These are phyloP conservation scores for Pelmatolapia mariae DNA, from an alignment of 2,113 vertebrate species.

Conservation along the genomic window DNA sequence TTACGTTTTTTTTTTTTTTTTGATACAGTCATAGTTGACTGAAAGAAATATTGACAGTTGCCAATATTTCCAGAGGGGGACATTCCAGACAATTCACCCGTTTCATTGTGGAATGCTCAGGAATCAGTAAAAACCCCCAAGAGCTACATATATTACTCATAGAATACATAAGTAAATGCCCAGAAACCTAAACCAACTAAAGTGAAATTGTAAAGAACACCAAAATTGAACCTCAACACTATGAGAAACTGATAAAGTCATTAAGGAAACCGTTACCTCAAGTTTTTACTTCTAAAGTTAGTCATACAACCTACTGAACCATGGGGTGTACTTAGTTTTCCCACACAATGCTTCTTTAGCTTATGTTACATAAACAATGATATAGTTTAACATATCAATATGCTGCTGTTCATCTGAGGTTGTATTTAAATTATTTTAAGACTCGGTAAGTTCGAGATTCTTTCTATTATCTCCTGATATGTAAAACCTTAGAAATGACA, in stretches of 20 bases:
- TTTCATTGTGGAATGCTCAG: background rate
- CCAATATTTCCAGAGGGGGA: background rate
- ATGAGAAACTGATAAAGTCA: background rate
- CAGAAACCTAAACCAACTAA: background rate
- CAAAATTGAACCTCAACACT: background rate
- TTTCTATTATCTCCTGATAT: background rate
- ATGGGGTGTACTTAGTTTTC: background rate
- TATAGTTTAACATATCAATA: background rate
- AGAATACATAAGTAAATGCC: background rate
- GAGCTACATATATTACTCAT: background rate
- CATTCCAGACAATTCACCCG: background rate
- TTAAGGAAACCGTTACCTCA: background rate
- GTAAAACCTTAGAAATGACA: background rate
- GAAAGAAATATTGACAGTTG: background rate
- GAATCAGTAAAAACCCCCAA: background rate
- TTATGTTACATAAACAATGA: background rate
- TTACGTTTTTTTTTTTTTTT: background rate
- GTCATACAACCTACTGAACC: background rate
- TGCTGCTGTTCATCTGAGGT: background rate
- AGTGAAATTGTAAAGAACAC: background rate
- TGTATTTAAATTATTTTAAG: background rate
- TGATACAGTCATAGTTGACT: background rate
- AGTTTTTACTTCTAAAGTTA: background rate
- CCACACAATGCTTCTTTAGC: background rate
- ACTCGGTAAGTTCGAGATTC: rapidly evolving